These are phyloP conservation scores for Coleophora flavipennella DNA, from an alignment of 2,888 invertebrate genomes.

Conservation along the genomic window DNA sequence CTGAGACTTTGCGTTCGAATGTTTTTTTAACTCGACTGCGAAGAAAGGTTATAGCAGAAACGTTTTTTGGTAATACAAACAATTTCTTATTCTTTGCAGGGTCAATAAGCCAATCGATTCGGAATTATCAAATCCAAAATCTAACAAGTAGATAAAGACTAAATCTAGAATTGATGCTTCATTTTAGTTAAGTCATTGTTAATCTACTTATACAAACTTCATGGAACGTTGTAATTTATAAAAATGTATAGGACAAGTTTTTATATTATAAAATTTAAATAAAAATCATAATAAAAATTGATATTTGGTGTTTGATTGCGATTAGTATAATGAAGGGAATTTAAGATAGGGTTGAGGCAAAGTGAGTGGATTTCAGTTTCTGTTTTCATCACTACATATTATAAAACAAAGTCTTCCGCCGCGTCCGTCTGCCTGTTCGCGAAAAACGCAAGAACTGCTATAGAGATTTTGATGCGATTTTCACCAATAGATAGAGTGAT, in stretches of 20 bases:
- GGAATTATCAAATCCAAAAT: constrained; percentile 23
- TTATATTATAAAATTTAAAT: constrained; percentile 44
- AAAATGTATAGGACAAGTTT: constrained; percentile 51
- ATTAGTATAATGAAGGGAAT: background rate
- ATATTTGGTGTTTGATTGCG: constrained; percentile 45
- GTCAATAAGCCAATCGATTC: constrained; percentile 4
- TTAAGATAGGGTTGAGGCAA: too few relatives aligned
- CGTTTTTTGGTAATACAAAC: too few relatives aligned
- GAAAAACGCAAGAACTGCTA: too few relatives aligned
- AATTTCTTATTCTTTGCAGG: constrained; percentile 7
- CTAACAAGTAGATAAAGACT: constrained; percentile 54
- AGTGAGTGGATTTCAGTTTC: too few relatives aligned
- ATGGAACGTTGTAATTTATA: constrained; percentile 49
- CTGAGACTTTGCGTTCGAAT: too few relatives aligned
- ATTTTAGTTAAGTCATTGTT: constrained; percentile 43
- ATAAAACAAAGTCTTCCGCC: too few relatives aligned
- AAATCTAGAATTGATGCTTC: constrained; percentile 30
- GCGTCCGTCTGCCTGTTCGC: too few relatives aligned
- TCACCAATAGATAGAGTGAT: too few relatives aligned
- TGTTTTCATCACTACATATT: too few relatives aligned
- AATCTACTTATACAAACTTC: constrained; percentile 31
- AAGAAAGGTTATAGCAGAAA: too few relatives aligned
- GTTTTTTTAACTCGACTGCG: too few relatives aligned
- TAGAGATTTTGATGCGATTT: too few relatives aligned
- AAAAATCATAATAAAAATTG: constrained; percentile 68